A percentile compares a stretch with the other conserved stretches of the same genome.
phyloP scores from a whole-genome alignment of 2,113 vertebrate species.

The Sander vitreus region DNA sequence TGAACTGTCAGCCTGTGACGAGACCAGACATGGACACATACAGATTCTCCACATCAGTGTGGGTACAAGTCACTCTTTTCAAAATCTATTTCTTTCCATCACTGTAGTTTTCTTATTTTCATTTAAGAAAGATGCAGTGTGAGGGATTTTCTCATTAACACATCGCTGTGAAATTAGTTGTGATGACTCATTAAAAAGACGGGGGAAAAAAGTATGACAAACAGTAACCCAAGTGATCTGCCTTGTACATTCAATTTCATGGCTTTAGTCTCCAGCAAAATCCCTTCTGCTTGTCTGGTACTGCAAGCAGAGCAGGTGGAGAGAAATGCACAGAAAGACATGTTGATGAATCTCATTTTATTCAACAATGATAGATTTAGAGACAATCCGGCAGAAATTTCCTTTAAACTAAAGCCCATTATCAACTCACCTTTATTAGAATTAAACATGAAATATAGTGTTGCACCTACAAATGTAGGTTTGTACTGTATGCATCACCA shows the following conservation, averaged over 20 bases:
- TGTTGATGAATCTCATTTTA: constrained; percentile 24
- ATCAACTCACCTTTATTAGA: constrained; percentile 29
- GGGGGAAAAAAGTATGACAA: constrained; percentile 11
- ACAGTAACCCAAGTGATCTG: constrained; percentile 49
- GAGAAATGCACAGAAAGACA: neutral
- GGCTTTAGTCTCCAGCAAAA: constrained; percentile 45
- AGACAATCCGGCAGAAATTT: constrained; percentile 13
- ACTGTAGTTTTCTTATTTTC: constrained; percentile 36
- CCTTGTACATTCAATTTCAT: constrained; percentile 61
- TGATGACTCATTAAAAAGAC: constrained; percentile 57
- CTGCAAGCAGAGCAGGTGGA: constrained; percentile 24
- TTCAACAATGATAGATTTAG: constrained; percentile 26
- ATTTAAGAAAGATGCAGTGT: constrained; percentile 5
- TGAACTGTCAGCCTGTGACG: constrained; percentile 78
- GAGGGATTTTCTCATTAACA: constrained; percentile 60
- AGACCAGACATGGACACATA: constrained; percentile 66
- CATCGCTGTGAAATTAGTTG: constrained; percentile 56
- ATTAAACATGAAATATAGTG: constrained; percentile 53
- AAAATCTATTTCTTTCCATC: constrained; percentile 14
- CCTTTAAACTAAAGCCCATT: constrained; percentile 8
- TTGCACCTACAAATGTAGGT: constrained; percentile 44
- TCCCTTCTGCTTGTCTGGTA: constrained; percentile 28
- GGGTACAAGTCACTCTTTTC: constrained; percentile 51
- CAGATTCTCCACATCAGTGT: constrained; percentile 52
- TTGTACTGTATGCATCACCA: constrained; percentile 56